Percentiles rank a stretch among this genome's conserved stretches.
phyloP scores from a whole-genome alignment of 2,113 vertebrate genomes.

The Grammomys dolichurus region DNA sequence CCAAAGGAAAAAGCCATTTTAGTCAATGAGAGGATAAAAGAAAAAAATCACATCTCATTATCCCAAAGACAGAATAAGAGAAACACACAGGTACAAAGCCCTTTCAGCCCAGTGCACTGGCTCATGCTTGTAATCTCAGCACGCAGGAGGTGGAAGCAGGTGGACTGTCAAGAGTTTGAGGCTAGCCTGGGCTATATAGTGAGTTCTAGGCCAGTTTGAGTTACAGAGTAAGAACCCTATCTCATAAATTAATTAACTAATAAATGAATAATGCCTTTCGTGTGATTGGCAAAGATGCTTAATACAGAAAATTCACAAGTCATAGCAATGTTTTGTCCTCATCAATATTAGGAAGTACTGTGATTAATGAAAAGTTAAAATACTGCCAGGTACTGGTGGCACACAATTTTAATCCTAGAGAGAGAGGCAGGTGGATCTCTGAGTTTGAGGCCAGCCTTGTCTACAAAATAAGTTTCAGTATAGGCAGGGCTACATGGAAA shows the following conservation, averaged over 20 bases:
- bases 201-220: neutral
- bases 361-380: conserved; percentile 45
- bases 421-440: neutral
- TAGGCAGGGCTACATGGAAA: neutral
- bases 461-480: neutral
- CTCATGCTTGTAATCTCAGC: neutral
- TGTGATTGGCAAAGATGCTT: conserved; percentile 17
- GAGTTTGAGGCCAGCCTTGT: neutral
- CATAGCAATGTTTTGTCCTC: neutral
- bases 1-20: conserved; percentile 33
- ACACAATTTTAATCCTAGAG: neutral
- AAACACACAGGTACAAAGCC: neutral
- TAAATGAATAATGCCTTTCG: neutral
- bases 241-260: neutral
- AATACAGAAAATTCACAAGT: neutral
- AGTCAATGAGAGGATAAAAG: neutral
- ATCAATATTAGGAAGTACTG: neutral
- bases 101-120: neutral
- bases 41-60: conserved; percentile 3
- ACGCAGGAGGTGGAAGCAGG: neutral
- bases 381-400: neutral
- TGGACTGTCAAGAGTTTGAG: neutral
- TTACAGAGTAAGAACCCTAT: neutral
- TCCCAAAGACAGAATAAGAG: conserved; percentile 37
- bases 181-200: neutral